phyloP scores from a whole-genome alignment of 2,797 vertebrate genomes.

The Mionectes olivaceus region DNA sequence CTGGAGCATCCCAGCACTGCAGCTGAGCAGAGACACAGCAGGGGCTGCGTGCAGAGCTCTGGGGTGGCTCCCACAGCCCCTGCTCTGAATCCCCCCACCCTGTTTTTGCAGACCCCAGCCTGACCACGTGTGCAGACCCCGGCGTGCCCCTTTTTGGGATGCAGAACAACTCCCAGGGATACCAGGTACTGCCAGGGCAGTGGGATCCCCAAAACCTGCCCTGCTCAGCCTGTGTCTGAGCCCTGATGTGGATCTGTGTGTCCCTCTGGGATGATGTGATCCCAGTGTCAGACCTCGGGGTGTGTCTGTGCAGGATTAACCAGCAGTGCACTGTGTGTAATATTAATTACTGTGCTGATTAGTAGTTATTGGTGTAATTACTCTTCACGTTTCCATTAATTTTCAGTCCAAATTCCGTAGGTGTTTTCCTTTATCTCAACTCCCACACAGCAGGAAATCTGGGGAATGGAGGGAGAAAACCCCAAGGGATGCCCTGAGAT shows the following conservation, averaged over 20 bases:
- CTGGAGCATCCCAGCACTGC: too few species aligned
- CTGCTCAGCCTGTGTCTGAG: rapidly evolving
- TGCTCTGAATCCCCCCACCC: rapidly evolving
- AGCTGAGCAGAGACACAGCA: neutral
- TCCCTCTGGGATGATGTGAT: neutral
- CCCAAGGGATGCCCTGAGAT: neutral
- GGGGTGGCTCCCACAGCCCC: rapidly evolving
- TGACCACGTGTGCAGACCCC: constrained; percentile 91
- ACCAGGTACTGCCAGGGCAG: constrained; percentile 82
- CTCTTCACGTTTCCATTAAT: neutral
- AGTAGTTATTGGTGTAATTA: neutral
- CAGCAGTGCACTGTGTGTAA: neutral
- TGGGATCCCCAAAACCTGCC: rapidly evolving
- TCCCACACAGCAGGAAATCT: neutral
- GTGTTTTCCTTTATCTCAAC: neutral
- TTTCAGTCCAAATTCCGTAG: neutral
- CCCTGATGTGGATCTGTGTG: rapidly evolving
- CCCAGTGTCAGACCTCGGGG: rapidly evolving
- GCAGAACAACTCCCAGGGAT: constrained; percentile 96
- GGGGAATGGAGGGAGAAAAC: neutral
- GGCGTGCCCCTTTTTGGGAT: constrained; percentile 90
- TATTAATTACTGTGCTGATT: neutral
- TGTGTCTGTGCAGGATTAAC: neutral
- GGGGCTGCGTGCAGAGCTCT: neutral
- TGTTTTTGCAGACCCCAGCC: constrained; percentile 85